Evolutionary conservation across 35 echinoderm and acorn worm species (phyloP).

Genomic region (Amphiura filiformis): DNA sequence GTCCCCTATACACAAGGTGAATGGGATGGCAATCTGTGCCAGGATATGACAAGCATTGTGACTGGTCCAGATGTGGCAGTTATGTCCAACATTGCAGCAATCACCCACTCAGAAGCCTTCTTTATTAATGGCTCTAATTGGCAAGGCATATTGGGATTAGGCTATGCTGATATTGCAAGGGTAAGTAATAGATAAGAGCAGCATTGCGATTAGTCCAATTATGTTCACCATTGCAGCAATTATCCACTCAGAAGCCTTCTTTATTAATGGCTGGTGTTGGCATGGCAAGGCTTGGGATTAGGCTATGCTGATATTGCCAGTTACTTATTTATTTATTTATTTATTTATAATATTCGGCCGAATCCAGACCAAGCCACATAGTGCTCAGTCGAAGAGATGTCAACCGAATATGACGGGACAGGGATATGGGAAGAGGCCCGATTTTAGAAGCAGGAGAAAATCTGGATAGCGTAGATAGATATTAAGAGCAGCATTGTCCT

Average conservation of each 20-base stretch:
- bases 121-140: conserved; percentile 93
- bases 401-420: too few species aligned
- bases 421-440: too few species aligned
- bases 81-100: conserved; percentile 64
- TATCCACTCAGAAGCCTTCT: conserved; percentile 75
- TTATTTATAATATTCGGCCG: too few species aligned
- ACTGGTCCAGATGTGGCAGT: conserved; percentile 34
- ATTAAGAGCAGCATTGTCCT: conserved; percentile 23
- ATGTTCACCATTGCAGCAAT: conserved; percentile 68
- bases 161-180: conserved; percentile 77
- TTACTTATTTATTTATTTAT: too few species aligned
- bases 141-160: conserved; percentile 95
- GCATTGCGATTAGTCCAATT: conserved; percentile 44
- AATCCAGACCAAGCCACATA: too few species aligned
- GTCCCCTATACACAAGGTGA: conserved; percentile 82
- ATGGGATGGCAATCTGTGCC: conserved; percentile 75
- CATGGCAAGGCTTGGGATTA: conserved; percentile 92
- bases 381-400: too few species aligned
- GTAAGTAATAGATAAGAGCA: conserved; percentile 39
- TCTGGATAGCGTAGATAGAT: conserved; percentile 62
- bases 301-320: conserved; percentile 78
- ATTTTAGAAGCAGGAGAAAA: too few species aligned
- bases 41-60: conserved; percentile 55
- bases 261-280: conserved; percentile 90
- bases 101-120: conserved; percentile 76